phyloP scores from a whole-genome alignment of 2,113 vertebrate species.

The Synodontis membranacea region DNA sequence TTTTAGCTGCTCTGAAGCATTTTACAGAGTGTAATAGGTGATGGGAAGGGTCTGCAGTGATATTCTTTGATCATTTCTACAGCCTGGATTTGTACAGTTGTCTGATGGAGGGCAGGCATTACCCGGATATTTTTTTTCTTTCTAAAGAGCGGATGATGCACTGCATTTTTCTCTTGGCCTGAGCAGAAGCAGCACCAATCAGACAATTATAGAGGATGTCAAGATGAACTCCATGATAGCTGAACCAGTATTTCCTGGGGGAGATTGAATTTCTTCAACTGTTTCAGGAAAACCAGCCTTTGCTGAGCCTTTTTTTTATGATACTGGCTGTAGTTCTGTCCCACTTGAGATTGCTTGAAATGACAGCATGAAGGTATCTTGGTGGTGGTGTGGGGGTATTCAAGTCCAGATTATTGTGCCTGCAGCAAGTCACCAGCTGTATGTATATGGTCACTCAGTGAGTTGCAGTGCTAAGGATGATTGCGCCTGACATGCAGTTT shows the following conservation, averaged over 20 bases:
- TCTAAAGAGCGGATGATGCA: background rate
- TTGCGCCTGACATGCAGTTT: constrained; percentile 1
- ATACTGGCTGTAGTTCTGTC: background rate
- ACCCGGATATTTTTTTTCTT: background rate
- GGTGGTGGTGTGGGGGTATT: background rate
- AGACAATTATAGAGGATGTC: background rate
- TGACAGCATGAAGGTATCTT: background rate
- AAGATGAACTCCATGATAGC: constrained; percentile 3
- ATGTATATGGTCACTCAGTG: background rate
- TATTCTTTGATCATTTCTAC: background rate
- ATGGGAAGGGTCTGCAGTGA: background rate
- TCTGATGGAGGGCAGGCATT: background rate
- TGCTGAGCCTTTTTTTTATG: background rate
- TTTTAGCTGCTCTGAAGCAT: background rate
- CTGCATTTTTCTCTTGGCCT: background rate
- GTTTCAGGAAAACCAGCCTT: background rate
- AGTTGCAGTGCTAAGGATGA: background rate
- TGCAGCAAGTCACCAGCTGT: background rate
- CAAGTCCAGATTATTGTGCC: background rate
- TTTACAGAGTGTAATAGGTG: background rate
- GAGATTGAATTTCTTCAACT: background rate
- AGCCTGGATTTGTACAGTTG: background rate
- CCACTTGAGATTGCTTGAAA: background rate
- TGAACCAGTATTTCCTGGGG: background rate
- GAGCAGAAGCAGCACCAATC: background rate